phyloP scores from a whole-genome alignment of 1,140 invertebrate species.

The Popillia japonica region DNA sequence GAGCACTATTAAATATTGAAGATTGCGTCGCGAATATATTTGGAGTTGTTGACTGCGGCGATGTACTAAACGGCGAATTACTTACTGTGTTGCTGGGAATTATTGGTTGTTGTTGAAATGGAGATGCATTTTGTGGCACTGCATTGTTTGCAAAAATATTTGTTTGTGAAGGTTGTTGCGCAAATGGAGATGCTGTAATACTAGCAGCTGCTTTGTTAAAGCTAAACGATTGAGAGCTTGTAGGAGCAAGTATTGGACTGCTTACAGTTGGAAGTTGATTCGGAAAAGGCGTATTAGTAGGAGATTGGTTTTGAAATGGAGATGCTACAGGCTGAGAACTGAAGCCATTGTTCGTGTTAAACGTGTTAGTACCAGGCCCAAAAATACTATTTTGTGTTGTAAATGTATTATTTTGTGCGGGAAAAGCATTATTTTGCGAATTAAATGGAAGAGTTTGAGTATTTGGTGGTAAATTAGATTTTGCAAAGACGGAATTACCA shows the following conservation, averaged over 20 bases:
- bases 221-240: background rate
- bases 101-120: conserved; percentile 23
- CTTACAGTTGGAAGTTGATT: background rate
- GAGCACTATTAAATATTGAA: conserved; percentile 30
- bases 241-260: background rate
- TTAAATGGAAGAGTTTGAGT: background rate
- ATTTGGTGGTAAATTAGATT: no score
- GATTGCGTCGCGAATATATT: background rate
- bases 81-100: background rate
- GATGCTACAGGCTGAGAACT: background rate
- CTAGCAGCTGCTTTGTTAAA: background rate
- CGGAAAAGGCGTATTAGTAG: background rate
- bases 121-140: no score
- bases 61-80: conserved; percentile 35
- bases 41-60: background rate
- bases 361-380: background rate
- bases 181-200: background rate
- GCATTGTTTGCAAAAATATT: no score
- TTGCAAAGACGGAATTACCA: background rate
- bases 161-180: no score
- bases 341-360: background rate
- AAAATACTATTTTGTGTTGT: background rate
- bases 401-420: no score
- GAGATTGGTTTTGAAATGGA: background rate
- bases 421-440: background rate